These are phyloP conservation scores for Sarcoramphus papa DNA, from an alignment of 2,797 vertebrate species.

Conservation along the genomic window DNA sequence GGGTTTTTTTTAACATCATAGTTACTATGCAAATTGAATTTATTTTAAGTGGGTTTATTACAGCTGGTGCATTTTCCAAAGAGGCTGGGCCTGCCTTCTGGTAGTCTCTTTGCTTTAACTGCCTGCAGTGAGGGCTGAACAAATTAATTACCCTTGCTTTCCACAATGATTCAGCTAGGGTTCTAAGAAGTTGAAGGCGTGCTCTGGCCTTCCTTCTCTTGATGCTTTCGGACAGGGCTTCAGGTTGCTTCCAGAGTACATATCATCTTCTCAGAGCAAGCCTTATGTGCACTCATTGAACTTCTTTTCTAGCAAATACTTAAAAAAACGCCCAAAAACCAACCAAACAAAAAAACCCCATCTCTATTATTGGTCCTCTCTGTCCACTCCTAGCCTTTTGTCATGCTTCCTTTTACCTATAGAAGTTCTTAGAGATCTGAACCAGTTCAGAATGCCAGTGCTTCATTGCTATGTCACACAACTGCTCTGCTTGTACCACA, in stretches of 20 bases:
- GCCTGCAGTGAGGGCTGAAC: background rate
- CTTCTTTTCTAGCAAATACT: background rate
- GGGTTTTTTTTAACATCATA: background rate
- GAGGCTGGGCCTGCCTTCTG: background rate
- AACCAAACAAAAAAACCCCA: accelerated
- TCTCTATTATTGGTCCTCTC: background rate
- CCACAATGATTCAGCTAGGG: background rate
- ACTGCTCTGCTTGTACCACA: background rate
- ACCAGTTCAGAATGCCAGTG: background rate
- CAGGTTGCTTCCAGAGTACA: background rate
- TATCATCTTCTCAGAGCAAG: background rate
- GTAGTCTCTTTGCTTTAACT: background rate
- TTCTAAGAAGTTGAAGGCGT: background rate
- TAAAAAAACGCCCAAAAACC: accelerated
- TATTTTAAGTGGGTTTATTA: background rate
- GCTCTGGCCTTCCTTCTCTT: background rate
- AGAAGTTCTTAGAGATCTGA: background rate
- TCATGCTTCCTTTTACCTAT: background rate
- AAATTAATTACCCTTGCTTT: background rate
- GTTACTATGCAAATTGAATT: background rate
- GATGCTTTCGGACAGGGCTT: background rate
- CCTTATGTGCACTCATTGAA: background rate
- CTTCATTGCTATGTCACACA: background rate
- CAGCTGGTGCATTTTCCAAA: background rate
- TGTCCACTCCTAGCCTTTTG: background rate